phyloP scores from a whole-genome alignment of 2,888 invertebrate species.

The Aphodius sticticus region DNA sequence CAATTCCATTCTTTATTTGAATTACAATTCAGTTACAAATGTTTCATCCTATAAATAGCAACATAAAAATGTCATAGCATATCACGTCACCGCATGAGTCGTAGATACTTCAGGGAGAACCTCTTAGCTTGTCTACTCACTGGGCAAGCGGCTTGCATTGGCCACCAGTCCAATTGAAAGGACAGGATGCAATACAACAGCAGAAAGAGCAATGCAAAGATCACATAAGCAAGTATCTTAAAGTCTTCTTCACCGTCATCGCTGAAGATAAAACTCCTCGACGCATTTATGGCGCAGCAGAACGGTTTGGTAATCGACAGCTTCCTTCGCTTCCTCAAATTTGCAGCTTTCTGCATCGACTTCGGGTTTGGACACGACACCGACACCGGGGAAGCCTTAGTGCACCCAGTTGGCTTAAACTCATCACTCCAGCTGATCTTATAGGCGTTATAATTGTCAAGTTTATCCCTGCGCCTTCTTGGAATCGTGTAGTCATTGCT shows the following conservation, averaged over 20 bases:
- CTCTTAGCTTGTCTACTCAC: neutral
- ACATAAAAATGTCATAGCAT: neutral
- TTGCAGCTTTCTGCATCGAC: neutral
- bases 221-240: neutral
- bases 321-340: neutral
- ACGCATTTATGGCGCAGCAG: neutral
- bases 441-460: neutral
- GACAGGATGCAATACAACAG: neutral
- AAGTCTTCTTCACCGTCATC: neutral
- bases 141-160: neutral
- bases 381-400: constrained; percentile 5
- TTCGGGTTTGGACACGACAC: neutral
- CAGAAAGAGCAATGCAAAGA: neutral
- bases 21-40: neutral
- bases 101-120: neutral
- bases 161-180: constrained; percentile 11
- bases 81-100: neutral
- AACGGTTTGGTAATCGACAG: neutral
- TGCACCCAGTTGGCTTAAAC: neutral
- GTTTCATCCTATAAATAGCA: neutral
- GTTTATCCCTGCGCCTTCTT: neutral
- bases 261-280: neutral
- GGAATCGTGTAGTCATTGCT: neutral
- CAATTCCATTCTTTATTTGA: neutral
- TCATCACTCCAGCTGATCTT: constrained; percentile 10